Percentiles rank a stretch among this genome's conserved stretches.
phyloP scores from a whole-genome alignment of 2,113 vertebrate genomes.

The Ptilonorhynchus violaceus region DNA sequence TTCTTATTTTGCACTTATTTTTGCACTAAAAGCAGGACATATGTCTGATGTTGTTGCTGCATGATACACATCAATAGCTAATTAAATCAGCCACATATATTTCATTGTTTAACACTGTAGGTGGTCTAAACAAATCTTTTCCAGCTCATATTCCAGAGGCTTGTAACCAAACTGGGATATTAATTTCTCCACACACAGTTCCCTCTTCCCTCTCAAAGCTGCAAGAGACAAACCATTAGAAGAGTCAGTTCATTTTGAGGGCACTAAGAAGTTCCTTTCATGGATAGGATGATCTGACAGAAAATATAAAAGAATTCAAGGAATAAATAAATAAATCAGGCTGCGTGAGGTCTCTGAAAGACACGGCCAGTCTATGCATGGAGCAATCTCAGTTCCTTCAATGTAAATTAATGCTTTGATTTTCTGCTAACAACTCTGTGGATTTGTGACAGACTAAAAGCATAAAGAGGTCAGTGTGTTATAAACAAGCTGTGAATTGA shows the following conservation, averaged over 20 bases:
- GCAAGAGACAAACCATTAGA: not conserved
- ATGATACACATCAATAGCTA: not conserved
- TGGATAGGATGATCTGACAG: not conserved
- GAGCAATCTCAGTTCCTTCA: not conserved
- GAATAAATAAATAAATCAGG: not conserved
- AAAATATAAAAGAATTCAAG: not conserved
- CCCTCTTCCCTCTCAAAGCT: not conserved
- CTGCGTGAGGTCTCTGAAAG: not conserved
- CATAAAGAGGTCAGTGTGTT: not conserved
- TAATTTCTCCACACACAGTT: not conserved
- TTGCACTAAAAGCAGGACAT: not conserved
- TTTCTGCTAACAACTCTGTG: not conserved
- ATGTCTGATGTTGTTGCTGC: not conserved
- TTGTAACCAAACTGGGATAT: not conserved
- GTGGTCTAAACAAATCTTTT: not conserved
- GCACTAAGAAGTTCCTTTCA: not conserved
- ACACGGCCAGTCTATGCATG: not conserved
- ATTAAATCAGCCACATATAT: not conserved
- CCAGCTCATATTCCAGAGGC: not conserved
- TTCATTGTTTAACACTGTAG: not conserved
- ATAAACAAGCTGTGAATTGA: not conserved
- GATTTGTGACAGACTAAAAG: not conserved
- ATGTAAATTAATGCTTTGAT: not conserved
- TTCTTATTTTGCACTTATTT: not conserved
- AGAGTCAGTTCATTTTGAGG: not conserved